phyloP scores from a whole-genome alignment of 2,888 invertebrate species.

The Meghimatium bilineatum region DNA sequence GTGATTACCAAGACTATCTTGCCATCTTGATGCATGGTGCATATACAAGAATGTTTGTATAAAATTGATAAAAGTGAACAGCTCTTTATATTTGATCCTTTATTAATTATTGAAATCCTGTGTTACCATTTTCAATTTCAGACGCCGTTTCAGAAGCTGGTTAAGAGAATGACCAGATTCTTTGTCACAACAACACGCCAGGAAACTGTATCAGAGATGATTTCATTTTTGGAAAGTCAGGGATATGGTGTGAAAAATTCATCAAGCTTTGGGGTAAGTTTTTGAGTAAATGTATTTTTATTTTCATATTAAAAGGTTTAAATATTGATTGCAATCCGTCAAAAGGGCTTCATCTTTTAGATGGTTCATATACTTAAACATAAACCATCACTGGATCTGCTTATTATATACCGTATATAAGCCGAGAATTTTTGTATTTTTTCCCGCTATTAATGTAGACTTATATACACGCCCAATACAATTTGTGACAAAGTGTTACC shows the following conservation, averaged over 20 bases:
- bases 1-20: too few species aligned
- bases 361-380: neutral
- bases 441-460: too few species aligned
- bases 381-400: too few species aligned
- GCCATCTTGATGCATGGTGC: too few species aligned
- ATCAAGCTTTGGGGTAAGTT: conserved; percentile 82
- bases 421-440: too few species aligned
- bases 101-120: neutral
- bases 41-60: too few species aligned
- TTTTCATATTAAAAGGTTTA: neutral
- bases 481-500: too few species aligned
- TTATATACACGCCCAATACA: too few species aligned
- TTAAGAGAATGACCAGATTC: conserved; percentile 94
- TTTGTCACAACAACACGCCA: conserved; percentile 86
- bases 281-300: neutral
- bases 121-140: conserved; percentile 73
- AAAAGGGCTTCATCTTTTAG: neutral
- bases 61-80: too few species aligned
- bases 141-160: conserved; percentile 87
- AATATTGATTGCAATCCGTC: neutral
- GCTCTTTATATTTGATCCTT: too few species aligned
- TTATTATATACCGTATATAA: too few species aligned
- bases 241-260: conserved; percentile 82
- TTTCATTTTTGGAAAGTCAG: conserved; percentile 82
- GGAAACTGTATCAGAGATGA: conserved; percentile 83